A percentile compares a stretch with the other conserved stretches of the same genome.
Evolutionary conservation across 2,888 invertebrate species (phyloP).

Genomic region (Agriopis marginaria): DNA sequence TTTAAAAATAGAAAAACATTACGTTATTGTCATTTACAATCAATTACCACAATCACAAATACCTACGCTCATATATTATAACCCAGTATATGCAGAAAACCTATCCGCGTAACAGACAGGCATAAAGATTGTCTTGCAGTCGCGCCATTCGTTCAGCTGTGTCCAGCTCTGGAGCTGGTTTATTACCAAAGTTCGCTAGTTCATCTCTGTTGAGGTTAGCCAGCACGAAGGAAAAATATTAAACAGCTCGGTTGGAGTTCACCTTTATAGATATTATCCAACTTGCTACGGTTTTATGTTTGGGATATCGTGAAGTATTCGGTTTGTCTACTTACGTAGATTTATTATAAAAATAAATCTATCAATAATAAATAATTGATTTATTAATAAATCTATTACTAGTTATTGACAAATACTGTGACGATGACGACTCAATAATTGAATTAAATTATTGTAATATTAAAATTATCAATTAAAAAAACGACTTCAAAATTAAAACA

Average conservation of each 20-base stretch:
- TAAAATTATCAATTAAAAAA: too few species aligned
- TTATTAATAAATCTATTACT: too few species aligned
- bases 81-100: too few species aligned
- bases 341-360: not conserved
- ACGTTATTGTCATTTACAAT: too few species aligned
- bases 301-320: not conserved
- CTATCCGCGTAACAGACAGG: not conserved
- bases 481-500: too few species aligned
- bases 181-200: slow-evolving; percentile 18
- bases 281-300: not conserved
- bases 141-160: not conserved
- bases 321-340: not conserved
- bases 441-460: too few species aligned
- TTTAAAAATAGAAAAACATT: too few species aligned
- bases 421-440: too few species aligned
- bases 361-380: too few species aligned
- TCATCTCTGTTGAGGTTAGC: slow-evolving; percentile 9
- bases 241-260: slow-evolving; percentile 6
- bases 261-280: not conserved
- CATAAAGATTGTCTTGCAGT: not conserved
- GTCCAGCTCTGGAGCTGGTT: not conserved
- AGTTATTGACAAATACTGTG: too few species aligned
- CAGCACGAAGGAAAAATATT: slow-evolving; percentile 15
- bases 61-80: too few species aligned
- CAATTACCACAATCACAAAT: not conserved